phyloP scores from a whole-genome alignment of 2,113 vertebrate genomes.

The Euleptes europaea region DNA sequence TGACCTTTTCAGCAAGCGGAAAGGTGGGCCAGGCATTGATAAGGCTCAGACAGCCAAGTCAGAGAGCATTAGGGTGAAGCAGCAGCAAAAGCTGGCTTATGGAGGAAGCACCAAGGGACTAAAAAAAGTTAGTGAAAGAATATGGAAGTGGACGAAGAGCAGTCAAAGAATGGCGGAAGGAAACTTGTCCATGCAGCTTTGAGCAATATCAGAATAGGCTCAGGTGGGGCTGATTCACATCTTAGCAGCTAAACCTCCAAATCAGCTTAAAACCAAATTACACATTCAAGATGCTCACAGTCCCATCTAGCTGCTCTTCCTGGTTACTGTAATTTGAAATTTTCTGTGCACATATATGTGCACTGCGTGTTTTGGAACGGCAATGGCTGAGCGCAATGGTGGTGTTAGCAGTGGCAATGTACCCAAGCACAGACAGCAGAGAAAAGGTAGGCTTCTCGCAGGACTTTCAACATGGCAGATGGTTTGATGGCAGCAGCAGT shows the following conservation, averaged over 20 bases:
- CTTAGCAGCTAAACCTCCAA: background rate
- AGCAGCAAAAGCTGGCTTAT: background rate
- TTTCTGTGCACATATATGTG: background rate
- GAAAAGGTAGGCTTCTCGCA: too few species aligned
- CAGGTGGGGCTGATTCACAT: background rate
- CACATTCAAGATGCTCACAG: background rate
- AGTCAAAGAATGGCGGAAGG: background rate
- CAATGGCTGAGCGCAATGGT: too few species aligned
- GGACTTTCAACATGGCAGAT: too few species aligned
- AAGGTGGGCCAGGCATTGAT: background rate
- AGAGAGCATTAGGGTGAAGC: conserved; percentile 31
- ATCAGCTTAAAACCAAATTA: too few species aligned
- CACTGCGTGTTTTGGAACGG: too few species aligned
- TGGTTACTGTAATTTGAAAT: background rate
- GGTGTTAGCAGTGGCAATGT: too few species aligned
- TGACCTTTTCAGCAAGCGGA: conserved; percentile 26
- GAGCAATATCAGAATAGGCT: background rate
- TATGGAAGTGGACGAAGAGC: background rate
- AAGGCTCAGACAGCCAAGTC: conserved; percentile 12
- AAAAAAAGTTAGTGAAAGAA: background rate
- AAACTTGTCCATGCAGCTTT: background rate
- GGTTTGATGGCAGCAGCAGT: too few species aligned
- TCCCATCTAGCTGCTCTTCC: background rate
- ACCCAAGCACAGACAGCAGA: too few species aligned
- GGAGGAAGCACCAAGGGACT: conserved; percentile 13